Evolutionary conservation across 2,888 invertebrate genomes (phyloP).

Genomic region (Crioceris asparagi): DNA sequence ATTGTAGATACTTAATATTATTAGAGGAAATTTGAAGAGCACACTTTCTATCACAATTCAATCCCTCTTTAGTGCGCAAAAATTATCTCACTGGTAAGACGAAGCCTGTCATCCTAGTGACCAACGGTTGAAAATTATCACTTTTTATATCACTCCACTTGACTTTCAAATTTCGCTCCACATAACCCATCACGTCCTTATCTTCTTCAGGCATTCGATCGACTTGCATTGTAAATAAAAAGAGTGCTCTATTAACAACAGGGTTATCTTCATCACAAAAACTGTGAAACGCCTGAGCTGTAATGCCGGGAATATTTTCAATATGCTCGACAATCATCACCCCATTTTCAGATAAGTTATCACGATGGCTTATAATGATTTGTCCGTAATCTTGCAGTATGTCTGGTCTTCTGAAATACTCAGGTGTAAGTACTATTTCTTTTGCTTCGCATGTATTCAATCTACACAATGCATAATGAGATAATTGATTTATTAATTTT

Average conservation of each 20-base stretch:
- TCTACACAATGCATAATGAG: too few species aligned
- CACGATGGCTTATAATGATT: constrained; percentile 25
- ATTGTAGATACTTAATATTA: too few species aligned
- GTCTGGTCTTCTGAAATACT: constrained; percentile 27
- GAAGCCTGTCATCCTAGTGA: constrained; percentile 38
- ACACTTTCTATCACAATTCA: too few species aligned
- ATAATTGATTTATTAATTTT: too few species aligned
- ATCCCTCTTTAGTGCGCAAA: too few species aligned
- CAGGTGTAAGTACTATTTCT: constrained; percentile 26
- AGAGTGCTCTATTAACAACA: constrained; percentile 34
- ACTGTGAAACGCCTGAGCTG: constrained; percentile 43
- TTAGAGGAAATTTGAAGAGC: too few species aligned
- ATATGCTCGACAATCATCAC: constrained; percentile 34
- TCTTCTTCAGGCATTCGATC: constrained; percentile 19
- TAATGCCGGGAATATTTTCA: constrained; percentile 31
- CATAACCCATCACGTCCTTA: constrained; percentile 24
- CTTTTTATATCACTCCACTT: constrained; percentile 34
- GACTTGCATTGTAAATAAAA: constrained; percentile 38
- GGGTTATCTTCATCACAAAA: constrained; percentile 47
- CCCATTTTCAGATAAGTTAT: constrained; percentile 23
- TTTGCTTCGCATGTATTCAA: too few species aligned
- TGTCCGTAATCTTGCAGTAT: constrained; percentile 27
- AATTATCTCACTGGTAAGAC: constrained; percentile 19
- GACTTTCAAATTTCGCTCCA: constrained; percentile 26
- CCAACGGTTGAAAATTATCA: constrained; percentile 38